These are phyloP conservation scores for Drymodes brunneopygia DNA, from an alignment of 2,113 vertebrate genomes.

Conservation along the genomic window DNA sequence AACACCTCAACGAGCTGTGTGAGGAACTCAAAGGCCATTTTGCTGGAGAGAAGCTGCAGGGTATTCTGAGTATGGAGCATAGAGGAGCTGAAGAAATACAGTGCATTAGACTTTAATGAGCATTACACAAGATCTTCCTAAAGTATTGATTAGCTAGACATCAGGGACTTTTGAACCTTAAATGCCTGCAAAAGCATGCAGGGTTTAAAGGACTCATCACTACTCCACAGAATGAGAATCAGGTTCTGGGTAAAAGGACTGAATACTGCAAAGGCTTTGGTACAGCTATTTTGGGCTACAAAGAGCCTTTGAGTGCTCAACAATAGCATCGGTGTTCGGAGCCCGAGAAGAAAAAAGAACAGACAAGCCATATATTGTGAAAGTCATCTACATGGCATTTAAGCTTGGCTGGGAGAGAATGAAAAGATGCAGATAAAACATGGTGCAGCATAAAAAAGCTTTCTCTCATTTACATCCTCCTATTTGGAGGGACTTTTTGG, in stretches of 20 bases:
- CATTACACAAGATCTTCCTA: conserved; percentile 31
- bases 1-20: conserved; percentile 20
- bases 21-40: conserved; percentile 3
- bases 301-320: conserved; percentile 47
- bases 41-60: conserved; percentile 20
- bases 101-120: conserved; percentile 53
- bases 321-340: conserved; percentile 4
- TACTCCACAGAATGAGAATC: conserved; percentile 27
- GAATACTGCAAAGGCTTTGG: conserved; percentile 22
- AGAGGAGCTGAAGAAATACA: conserved; percentile 26
- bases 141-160: conserved; percentile 63
- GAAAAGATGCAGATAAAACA: conserved; percentile 29
- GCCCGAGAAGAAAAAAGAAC: conserved; percentile 2
- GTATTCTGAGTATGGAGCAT: not conserved
- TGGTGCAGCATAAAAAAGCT: not conserved
- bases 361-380: conserved; percentile 12
- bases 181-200: conserved; percentile 39
- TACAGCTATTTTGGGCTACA: conserved; percentile 50
- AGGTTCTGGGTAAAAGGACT: conserved; percentile 15
- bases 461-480: conserved; percentile 12
- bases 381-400: conserved; percentile 13
- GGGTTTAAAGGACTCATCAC: conserved; percentile 41
- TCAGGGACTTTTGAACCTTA: conserved; percentile 46
- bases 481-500: not conserved
- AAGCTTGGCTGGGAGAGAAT: not conserved